Conservation (phyloP, 2,797 vertebrate species). For the Poeciliopsis paucimaculata region DNA sequence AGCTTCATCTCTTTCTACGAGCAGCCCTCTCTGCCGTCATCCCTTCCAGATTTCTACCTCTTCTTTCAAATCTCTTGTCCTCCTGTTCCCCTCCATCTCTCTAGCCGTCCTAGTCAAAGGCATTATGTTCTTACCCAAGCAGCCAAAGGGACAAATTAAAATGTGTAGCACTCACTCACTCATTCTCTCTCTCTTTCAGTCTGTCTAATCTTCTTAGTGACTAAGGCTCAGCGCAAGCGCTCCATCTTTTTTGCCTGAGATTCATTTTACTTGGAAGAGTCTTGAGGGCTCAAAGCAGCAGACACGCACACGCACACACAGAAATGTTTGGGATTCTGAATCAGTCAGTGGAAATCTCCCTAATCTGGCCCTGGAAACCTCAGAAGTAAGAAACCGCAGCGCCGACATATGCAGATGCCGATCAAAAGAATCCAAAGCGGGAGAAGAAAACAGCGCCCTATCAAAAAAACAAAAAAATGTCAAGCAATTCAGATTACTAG, state of each 20-base stretch:
- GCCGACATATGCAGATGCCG: conserved; percentile 40
- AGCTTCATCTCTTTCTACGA: conserved; percentile 55
- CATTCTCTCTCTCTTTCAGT: conserved; percentile 56
- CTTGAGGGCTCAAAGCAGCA: conserved; percentile 68
- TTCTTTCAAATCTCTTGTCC: conserved; percentile 24
- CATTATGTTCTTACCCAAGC: conserved; percentile 84
- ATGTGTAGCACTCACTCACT: conserved; percentile 74
- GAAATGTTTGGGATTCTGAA: conserved; percentile 82
- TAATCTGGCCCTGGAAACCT: conserved; percentile 74
- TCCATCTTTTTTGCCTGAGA: conserved; percentile 69
- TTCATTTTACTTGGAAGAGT: conserved; percentile 83
- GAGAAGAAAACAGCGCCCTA: conserved; percentile 40
- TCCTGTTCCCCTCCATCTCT: conserved; percentile 48
- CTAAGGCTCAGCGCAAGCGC: conserved; percentile 80
- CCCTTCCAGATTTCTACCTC: conserved; percentile 62
- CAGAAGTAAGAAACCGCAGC: conserved; percentile 54
- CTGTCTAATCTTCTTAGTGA: conserved; percentile 89
- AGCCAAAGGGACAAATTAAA: conserved; percentile 85
- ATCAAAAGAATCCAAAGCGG: conserved; percentile 79
- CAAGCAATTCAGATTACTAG: conserved; percentile 89
- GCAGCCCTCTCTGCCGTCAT: conserved; percentile 53
- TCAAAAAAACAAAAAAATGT: conserved; percentile 73
- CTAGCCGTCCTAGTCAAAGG: conserved; percentile 66
- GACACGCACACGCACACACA: not conserved
- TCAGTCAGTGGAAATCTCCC: conserved; percentile 78